phyloP scores from a whole-genome alignment of 2,888 invertebrate species.

The Leptinotarsa rubiginosa region DNA sequence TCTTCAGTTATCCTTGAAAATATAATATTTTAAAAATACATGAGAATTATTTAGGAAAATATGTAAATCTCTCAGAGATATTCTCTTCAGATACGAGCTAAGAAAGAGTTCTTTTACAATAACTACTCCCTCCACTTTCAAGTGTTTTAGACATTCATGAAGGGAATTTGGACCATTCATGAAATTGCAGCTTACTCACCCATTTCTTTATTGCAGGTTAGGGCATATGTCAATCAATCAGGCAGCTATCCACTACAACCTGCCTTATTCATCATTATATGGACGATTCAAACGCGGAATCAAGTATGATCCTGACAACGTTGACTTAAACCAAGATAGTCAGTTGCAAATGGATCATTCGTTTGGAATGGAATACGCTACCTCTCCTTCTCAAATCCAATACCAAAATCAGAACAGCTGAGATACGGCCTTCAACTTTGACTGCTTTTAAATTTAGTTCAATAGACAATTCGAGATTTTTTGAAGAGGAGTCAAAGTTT shows the following conservation, averaged over 20 bases:
- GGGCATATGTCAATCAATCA: conserved; percentile 95
- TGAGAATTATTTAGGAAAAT: too few relatives aligned
- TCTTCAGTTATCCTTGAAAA: too few relatives aligned
- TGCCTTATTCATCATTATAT: conserved; percentile 90
- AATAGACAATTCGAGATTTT: conserved; percentile 21
- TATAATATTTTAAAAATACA: too few relatives aligned
- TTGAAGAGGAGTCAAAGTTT: conserved; percentile 42
- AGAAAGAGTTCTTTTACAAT: too few relatives aligned
- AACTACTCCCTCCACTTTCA: too few relatives aligned
- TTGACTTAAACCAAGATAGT: conserved; percentile 62
- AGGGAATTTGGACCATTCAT: too few relatives aligned
- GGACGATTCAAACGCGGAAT: conserved; percentile 86
- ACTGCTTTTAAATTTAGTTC: conserved; percentile 53
- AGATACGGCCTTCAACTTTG: conserved; percentile 59
- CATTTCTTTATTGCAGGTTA: conserved; percentile 69
- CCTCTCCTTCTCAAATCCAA: conserved; percentile 60
- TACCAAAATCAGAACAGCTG: conserved; percentile 65
- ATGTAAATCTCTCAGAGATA: too few relatives aligned
- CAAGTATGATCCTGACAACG: conserved; percentile 76
- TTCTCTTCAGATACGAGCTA: too few relatives aligned
- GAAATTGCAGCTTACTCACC: too few relatives aligned
- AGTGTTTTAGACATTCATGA: too few relatives aligned
- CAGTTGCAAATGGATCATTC: conserved; percentile 61
- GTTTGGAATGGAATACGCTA: conserved; percentile 63
- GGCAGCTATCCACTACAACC: conserved; percentile 90